Conservation (phyloP, 2,797 vertebrate genomes). For the Amniataba percoides region DNA sequence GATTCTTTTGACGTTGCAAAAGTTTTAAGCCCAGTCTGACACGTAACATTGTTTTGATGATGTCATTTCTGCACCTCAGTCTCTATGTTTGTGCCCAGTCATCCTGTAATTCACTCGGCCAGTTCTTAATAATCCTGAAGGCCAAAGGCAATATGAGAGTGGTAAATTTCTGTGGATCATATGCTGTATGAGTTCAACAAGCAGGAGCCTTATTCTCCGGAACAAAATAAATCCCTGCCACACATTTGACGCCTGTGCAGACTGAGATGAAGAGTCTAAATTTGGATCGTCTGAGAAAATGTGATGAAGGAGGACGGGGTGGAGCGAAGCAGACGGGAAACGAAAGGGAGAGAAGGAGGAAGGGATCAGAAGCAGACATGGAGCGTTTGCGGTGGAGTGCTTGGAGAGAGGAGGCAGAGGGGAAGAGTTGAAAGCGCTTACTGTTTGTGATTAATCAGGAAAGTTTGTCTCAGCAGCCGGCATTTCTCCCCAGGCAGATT, state of each 20-base stretch:
- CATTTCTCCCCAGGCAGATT: slow-evolving; percentile 3
- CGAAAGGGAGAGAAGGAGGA: neutral
- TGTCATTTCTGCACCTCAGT: neutral
- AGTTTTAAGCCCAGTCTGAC: neutral
- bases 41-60: neutral
- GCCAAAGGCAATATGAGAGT: slow-evolving; percentile 2
- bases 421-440: slow-evolving; percentile 18
- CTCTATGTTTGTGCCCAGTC: neutral
- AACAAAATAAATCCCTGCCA: slow-evolving; percentile 37
- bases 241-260: slow-evolving; percentile 7
- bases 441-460: slow-evolving; percentile 20
- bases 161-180: slow-evolving; percentile 5
- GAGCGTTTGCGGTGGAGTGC: neutral
- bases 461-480: slow-evolving; percentile 16
- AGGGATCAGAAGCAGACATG: neutral
- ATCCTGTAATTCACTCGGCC: neutral
- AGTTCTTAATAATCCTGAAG: neutral
- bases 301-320: neutral
- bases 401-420: neutral
- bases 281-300: slow-evolving; percentile 15
- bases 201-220: slow-evolving; percentile 24
- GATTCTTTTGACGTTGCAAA: too few relatives aligned
- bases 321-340: slow-evolving; percentile 1
- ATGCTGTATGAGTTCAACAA: slow-evolving; percentile 18
- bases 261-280: slow-evolving; percentile 40